Evolutionary conservation across 2,888 invertebrate genomes (phyloP), one percentile per base, ranked within the genome.

Genomic region (Synergus gifuensis): DNA sequence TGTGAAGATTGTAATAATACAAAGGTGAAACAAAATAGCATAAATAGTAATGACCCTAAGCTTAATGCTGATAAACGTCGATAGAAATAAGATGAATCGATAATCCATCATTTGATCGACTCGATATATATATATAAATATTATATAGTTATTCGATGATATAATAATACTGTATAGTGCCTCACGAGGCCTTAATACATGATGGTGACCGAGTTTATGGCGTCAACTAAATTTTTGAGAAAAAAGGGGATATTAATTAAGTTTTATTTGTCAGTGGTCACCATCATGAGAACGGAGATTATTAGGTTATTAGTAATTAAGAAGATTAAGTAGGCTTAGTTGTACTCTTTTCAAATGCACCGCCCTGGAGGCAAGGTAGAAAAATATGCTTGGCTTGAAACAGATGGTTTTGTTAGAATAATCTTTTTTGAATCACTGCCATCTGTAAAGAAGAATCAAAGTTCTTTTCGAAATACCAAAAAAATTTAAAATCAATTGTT

Each of bases 181-280:
- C 92, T 91, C 89, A 89, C 91, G 90, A 91, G 92, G 91, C 91
- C 91, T 92, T 90, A 90, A 90, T 89, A 85, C 83, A 86, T 89
- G 90, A 83, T 87, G 90, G 85, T 88, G 89, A 87, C 85, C 83
- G 40, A 63, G 18, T 66, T 44, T 46, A 54, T 54, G 81, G 66
- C 60, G 18, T 76, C 36, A 36, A 76, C 42, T 58, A 36, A 22
- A 36, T 4, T 36, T 16, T 78, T 69, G 36, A 77, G 46, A 63
- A 77, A n/a, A 64, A 63, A 18, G 62, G 64, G n/a, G 49, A 77
- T 22, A 16, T 54, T 78, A 40, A 12, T 66, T 44, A 46, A 46
- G 8, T 28, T 9, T 46, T n/a, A 49, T 16, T 77, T 36, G 82
- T 82, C 81, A 85, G 76, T 82, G 87, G 83, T 87, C 87, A 88